Conservation (phyloP, 1,140 invertebrate genomes). For the Parasteatoda tepidariorum region DNA sequence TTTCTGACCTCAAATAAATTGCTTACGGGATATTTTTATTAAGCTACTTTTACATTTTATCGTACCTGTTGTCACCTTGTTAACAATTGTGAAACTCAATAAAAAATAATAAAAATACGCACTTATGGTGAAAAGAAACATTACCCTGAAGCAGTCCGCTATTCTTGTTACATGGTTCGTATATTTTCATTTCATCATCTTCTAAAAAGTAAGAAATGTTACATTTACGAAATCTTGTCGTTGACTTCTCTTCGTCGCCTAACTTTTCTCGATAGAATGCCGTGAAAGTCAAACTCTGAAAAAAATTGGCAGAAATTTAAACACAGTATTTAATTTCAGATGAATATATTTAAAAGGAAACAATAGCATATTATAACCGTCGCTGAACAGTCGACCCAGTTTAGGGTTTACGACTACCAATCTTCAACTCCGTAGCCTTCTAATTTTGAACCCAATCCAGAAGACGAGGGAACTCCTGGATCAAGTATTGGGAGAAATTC, state of each 20-base stretch:
- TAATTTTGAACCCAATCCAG: no score
- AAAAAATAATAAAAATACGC: not conserved
- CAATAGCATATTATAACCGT: not conserved
- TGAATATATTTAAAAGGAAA: not conserved
- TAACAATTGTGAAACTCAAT: not conserved
- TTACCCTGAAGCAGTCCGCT: conserved; percentile 30
- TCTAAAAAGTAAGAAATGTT: conserved; percentile 43
- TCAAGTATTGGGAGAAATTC: no score
- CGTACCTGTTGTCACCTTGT: not conserved
- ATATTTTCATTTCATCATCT: conserved; percentile 50
- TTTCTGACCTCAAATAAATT: no score
- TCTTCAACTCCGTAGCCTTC: no score
- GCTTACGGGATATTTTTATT: no score
- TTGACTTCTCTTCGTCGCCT: conserved; percentile 17
- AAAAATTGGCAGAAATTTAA: not conserved
- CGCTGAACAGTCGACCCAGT: not conserved
- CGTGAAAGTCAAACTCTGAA: conserved; percentile 1
- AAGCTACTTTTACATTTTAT: not conserved
- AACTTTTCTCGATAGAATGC: conserved; percentile 7
- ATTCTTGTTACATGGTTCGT: conserved; percentile 33
- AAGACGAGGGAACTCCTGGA: no score
- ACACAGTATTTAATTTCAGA: no score
- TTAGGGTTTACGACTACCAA: not conserved
- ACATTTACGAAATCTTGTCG: conserved; percentile 27
- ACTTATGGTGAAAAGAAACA: not conserved